These are phyloP conservation scores for Reticulitermes speratus DNA, from an alignment of 1,140 invertebrate genomes.

Conservation along the genomic window DNA sequence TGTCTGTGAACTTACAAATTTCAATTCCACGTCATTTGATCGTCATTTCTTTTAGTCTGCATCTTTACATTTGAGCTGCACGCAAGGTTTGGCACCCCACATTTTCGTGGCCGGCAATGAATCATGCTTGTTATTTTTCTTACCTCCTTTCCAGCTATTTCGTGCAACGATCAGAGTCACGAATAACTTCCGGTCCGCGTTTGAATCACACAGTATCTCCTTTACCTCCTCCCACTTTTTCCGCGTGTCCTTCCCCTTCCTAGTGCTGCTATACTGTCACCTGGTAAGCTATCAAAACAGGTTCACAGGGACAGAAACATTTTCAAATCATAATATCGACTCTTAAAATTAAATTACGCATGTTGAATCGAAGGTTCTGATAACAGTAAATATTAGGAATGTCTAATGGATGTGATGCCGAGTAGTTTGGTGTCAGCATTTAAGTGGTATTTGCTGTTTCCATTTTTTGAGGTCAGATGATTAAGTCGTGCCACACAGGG, in stretches of 20 bases:
- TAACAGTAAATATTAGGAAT: too few species aligned
- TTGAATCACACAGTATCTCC: not conserved
- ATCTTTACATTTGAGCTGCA: not conserved
- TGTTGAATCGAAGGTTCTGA: too few species aligned
- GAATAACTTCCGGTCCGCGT: not conserved
- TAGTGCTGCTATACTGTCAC: not conserved
- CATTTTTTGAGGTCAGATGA: too few species aligned
- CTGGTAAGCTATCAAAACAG: not conserved
- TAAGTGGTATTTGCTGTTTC: too few species aligned
- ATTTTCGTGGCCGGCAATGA: slow-evolving; percentile 1
- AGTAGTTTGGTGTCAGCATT: too few species aligned
- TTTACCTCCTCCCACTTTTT: not conserved
- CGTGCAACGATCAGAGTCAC: not conserved
- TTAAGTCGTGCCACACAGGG: too few species aligned
- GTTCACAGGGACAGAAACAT: too few species aligned
- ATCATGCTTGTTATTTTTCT: not conserved
- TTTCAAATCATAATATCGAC: too few species aligned
- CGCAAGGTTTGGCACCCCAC: not conserved
- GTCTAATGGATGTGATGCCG: too few species aligned
- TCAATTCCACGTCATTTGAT: not conserved
- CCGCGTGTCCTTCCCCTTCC: not conserved
- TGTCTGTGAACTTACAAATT: not conserved
- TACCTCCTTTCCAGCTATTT: not conserved
- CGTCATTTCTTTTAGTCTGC: not conserved
- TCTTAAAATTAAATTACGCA: too few species aligned